A percentile compares a stretch with the other conserved stretches of the same genome.
These are phyloP conservation scores for Camarhynchus parvulus DNA, from an alignment of 2,113 vertebrate species.

Conservation along the genomic window DNA sequence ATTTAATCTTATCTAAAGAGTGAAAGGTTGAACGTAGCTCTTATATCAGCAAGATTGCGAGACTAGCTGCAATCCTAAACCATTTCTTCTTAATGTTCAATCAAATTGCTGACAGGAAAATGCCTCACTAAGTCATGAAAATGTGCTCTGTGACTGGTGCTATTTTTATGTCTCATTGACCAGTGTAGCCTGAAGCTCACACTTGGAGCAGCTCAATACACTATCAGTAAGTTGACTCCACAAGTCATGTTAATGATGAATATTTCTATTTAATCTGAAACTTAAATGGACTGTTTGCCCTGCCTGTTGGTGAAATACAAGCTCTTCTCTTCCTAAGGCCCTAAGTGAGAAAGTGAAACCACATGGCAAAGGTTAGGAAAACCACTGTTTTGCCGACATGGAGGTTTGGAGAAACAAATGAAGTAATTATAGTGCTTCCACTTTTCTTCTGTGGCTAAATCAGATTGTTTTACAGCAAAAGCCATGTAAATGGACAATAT, in stretches of 20 bases:
- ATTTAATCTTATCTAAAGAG: slow-evolving; percentile 6
- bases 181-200: not conserved
- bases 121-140: slow-evolving; percentile 26
- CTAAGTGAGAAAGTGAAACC: slow-evolving; percentile 1
- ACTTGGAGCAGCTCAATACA: not conserved
- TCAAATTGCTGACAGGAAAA: slow-evolving; percentile 40
- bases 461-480: not conserved
- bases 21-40: not conserved
- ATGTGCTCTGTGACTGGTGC: slow-evolving; percentile 9
- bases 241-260: not conserved
- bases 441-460: not conserved
- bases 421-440: not conserved
- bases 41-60: slow-evolving; percentile 7
- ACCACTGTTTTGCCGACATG: not conserved
- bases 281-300: not conserved
- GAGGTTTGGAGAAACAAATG: not conserved
- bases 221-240: not conserved
- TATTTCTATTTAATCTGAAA: slow-evolving; percentile 22
- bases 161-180: slow-evolving; percentile 51
- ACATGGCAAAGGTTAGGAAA: not conserved
- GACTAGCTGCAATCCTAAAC: slow-evolving; percentile 6
- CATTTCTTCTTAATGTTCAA: not conserved
- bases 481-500: not conserved
- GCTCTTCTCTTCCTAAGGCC: not conserved
- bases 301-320: not conserved